Base-by-base conservation (phyloP, 2,888 invertebrate genomes). In the Zaprionus lineosus region DNA sequence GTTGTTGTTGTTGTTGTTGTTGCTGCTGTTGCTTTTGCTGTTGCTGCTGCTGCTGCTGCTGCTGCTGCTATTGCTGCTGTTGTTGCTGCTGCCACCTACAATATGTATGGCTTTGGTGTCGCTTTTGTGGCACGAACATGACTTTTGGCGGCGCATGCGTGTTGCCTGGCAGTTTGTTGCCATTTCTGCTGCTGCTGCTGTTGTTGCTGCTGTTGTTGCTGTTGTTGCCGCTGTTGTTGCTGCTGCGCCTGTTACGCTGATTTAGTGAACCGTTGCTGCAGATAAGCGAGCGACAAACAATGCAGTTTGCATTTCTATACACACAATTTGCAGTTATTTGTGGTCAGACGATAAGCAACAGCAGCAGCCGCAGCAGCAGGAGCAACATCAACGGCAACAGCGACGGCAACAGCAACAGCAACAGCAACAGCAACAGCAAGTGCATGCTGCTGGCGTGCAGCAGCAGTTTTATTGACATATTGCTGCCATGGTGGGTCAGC, bases 251-350 rank as follows among this genome's bases (percentile, higher is more conserved):
- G 72, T 76, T 81, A 62, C 82, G 62, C 78, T 84, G 79, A 79
- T 84, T 79, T 79, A 85, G 44, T 75, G 83, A 43, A 41, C 63
- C 53, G 65, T 59, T 81, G 74, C 59, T 63, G 73, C 64, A 70
- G 79, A 79, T 85, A 79, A 79, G 83, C 83, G 21, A 48, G 39
- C 15, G 59, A 82, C 83, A 79, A 81, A 81, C 81, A 81, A 81
- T 84, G 82, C 64, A 52, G 72, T 71, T 75, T 66, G 71, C 58
- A 70, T 82, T 64, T 78, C 60, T 66, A 74, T 66, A 65, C 34
- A 74, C 81, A 81, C 84, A 85, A 81, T 81, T 85, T 81, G 81
- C 81, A 84, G 81, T 81, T 81, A 86, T 86, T 81, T 81, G 81
- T 81, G 84, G 77, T 48, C 57, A 52, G 60, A 18, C 51, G 73